A percentile compares a stretch with the other conserved stretches of the same genome.
Evolutionary conservation across 2,113 vertebrate species (phyloP).

Genomic region (Stegostoma tigrinum): DNA sequence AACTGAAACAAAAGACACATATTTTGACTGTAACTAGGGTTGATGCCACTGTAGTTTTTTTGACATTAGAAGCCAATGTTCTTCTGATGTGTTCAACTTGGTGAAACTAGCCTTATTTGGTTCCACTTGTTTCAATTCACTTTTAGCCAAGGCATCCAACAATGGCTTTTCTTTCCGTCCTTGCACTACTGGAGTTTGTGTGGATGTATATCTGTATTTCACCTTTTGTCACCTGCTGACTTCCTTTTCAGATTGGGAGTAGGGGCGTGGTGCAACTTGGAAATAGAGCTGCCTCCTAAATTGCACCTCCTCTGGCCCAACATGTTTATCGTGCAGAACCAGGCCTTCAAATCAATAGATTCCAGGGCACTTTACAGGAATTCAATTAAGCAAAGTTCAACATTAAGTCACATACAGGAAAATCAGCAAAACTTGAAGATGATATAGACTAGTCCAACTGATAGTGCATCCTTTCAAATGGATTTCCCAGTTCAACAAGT

Average conservation of each 20-base stretch:
- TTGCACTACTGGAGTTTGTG: not conserved
- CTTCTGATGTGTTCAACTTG: not conserved
- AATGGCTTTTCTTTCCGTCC: not conserved
- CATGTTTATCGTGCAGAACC: too few species aligned
- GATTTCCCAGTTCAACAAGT: too few species aligned
- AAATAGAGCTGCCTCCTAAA: not conserved
- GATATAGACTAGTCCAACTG: too few species aligned
- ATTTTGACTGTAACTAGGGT: not conserved
- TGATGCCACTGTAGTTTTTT: not conserved
- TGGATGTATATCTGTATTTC: not conserved
- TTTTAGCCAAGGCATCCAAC: not conserved
- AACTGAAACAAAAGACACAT: not conserved
- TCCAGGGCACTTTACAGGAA: too few species aligned
- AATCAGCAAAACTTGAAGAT: too few species aligned
- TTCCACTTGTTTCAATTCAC: not conserved
- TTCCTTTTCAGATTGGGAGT: not conserved
- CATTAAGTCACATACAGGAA: too few species aligned
- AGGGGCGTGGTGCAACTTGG: not conserved
- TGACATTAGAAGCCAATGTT: not conserved
- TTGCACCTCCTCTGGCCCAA: too few species aligned
- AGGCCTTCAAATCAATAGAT: too few species aligned
- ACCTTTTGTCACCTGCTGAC: not conserved
- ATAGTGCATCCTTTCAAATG: too few species aligned
- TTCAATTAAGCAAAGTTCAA: too few species aligned
- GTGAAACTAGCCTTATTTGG: not conserved